Evolutionary conservation across 2,797 vertebrate species (phyloP).

Genomic region (Halcyon chelicuti): DNA sequence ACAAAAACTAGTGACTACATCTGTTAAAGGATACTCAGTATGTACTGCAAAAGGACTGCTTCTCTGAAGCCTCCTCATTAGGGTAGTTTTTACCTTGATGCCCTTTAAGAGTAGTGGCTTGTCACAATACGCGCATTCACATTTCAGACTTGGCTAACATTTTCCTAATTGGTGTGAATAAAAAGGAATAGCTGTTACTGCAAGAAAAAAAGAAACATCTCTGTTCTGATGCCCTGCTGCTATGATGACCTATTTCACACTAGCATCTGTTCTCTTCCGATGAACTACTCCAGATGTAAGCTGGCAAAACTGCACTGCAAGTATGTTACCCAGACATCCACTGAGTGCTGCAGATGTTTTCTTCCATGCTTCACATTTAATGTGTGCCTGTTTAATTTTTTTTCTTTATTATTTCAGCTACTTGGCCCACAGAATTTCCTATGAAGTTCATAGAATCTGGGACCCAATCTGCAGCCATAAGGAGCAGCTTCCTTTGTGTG

Average conservation of each 20-base stretch:
- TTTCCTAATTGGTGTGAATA: conserved; percentile 69
- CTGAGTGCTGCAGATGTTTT: conserved; percentile 25
- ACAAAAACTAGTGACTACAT: background rate
- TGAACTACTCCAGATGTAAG: conserved; percentile 67
- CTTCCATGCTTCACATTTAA: conserved; percentile 3
- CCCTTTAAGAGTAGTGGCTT: conserved; percentile 3
- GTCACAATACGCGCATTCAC: background rate
- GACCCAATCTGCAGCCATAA: background rate
- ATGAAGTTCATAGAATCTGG: background rate
- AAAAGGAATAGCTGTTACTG: conserved; percentile 58
- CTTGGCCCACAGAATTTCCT: conserved; percentile 7
- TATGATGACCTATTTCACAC: conserved; percentile 71
- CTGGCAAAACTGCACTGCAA: background rate
- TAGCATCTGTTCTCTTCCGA: conserved; percentile 66
- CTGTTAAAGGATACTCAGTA: background rate
- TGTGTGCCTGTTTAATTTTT: conserved; percentile 12
- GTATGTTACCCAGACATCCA: conserved; percentile 14
- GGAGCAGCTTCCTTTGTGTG: background rate
- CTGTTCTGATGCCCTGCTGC: conserved; percentile 42
- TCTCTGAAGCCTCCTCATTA: background rate
- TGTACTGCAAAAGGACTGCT: background rate
- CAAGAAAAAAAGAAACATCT: conserved; percentile 31
- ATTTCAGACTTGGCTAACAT: conserved; percentile 49
- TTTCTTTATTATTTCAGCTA: conserved; percentile 7
- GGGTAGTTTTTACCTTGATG: conserved; percentile 1